These are phyloP conservation scores for Myrmophylax atrothorax DNA, from an alignment of 2,113 vertebrate genomes.

Conservation along the genomic window DNA sequence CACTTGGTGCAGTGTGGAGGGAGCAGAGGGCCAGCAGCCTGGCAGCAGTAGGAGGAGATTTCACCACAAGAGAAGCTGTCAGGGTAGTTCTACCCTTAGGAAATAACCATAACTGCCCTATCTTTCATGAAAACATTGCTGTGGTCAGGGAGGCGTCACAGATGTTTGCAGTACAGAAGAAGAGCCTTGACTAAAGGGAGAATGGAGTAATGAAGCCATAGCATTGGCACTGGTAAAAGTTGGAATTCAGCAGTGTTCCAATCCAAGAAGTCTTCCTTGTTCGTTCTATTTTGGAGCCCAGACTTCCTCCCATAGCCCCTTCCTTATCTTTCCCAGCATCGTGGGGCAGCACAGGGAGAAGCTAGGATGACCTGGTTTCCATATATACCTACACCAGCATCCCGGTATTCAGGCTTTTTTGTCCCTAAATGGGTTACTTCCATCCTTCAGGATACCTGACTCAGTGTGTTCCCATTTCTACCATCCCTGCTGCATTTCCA, in stretches of 20 bases:
- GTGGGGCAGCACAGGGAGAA: neutral
- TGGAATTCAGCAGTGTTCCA: neutral
- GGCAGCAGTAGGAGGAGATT: neutral
- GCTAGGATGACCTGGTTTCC: neutral
- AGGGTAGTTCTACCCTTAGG: neutral
- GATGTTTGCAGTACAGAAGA: neutral
- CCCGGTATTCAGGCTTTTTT: neutral
- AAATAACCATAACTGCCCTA: neutral
- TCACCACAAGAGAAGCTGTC: neutral
- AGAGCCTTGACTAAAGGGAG: neutral
- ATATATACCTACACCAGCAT: neutral
- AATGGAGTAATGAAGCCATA: neutral
- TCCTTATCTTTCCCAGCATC: neutral
- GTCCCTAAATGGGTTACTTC: neutral
- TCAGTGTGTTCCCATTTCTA: accelerated
- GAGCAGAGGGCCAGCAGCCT: neutral
- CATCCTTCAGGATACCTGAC: neutral
- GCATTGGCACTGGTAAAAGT: neutral
- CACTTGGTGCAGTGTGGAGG: neutral
- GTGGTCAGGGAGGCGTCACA: neutral
- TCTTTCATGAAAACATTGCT: neutral
- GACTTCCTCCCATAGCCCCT: neutral
- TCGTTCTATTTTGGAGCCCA: neutral
- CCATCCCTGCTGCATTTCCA: neutral
- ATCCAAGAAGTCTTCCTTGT: neutral